phyloP scores from a whole-genome alignment of 1,140 invertebrate genomes.

The Tetramorium alpestre region DNA sequence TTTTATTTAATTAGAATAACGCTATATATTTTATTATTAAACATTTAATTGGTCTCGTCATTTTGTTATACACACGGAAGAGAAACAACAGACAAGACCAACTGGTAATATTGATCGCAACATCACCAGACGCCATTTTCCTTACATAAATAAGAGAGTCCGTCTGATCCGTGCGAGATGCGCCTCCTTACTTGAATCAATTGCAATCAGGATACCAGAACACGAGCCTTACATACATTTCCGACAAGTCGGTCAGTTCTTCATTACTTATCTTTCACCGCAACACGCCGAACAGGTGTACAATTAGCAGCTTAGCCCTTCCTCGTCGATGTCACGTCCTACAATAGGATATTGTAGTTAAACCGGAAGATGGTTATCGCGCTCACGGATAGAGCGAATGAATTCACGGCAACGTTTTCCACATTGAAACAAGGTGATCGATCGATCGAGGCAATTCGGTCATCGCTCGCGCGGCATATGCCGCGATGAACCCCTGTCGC shows the following conservation, averaged over 20 bases:
- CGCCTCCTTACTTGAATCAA: conserved; percentile 9
- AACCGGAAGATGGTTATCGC: conserved; percentile 14
- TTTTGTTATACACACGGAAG: not conserved
- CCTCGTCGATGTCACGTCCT: not conserved
- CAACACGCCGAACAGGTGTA: conserved; percentile 9
- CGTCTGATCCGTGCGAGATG: not conserved
- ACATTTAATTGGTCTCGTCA: not conserved
- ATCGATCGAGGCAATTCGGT: conserved; percentile 53
- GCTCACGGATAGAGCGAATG: not conserved
- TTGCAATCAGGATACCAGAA: not conserved
- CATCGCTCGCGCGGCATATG: not conserved
- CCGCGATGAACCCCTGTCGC: conserved; percentile 20
- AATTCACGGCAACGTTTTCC: not conserved
- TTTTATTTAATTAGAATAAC: not conserved
- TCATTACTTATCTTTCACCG: conserved; percentile 21
- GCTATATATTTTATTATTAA: not conserved
- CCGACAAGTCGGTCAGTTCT: conserved; percentile 40
- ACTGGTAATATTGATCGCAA: not conserved
- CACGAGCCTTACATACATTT: conserved; percentile 23
- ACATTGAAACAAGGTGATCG: conserved; percentile 40
- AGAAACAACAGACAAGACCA: not conserved
- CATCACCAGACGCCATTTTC: not conserved
- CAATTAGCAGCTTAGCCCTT: conserved; percentile 26
- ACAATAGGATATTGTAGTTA: conserved; percentile 6
- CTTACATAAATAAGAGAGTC: not conserved